Evolutionary conservation across 2,797 vertebrate genomes (phyloP).

Genomic region (Champsocephalus esox): DNA sequence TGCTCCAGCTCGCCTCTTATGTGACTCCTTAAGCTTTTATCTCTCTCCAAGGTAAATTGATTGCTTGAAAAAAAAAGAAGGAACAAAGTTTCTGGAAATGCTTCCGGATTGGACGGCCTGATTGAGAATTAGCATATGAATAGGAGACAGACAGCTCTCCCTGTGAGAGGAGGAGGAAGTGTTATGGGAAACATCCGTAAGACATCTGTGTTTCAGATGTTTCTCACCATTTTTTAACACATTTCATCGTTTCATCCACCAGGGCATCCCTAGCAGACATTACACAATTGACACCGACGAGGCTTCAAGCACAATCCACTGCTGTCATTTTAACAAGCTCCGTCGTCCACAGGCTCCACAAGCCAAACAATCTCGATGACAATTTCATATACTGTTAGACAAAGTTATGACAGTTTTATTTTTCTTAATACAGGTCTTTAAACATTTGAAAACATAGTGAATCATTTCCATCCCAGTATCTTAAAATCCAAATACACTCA

Average conservation of each 20-base stretch:
- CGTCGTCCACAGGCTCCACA: conserved; percentile 47
- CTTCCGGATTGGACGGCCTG: conserved; percentile 76
- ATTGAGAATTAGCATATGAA: conserved; percentile 82
- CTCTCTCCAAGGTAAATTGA: conserved; percentile 83
- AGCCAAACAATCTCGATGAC: conserved; percentile 27
- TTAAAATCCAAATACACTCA: no score
- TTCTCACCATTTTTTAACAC: conserved; percentile 74
- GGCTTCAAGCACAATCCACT: conserved; percentile 59
- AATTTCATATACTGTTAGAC: conserved; percentile 63
- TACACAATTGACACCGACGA: conserved; percentile 68
- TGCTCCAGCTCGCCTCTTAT: conserved; percentile 78
- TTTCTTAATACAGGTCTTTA: no score
- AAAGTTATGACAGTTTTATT: no score
- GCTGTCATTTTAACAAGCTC: conserved; percentile 67
- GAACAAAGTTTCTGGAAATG: conserved; percentile 58
- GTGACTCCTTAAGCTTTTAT: conserved; percentile 83
- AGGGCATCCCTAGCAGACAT: conserved; percentile 65
- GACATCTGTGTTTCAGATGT: conserved; percentile 81
- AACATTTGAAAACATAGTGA: no score
- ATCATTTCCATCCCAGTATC: no score
- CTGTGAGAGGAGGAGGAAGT: conserved; percentile 77
- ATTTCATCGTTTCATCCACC: conserved; percentile 65
- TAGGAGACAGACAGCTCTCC: conserved; percentile 71
- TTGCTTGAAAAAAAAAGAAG: conserved; percentile 69
- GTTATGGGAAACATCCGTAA: conserved; percentile 77